Conservation (phyloP, 2,113 vertebrate genomes). For the Neolamprologus fasciatus region DNA sequence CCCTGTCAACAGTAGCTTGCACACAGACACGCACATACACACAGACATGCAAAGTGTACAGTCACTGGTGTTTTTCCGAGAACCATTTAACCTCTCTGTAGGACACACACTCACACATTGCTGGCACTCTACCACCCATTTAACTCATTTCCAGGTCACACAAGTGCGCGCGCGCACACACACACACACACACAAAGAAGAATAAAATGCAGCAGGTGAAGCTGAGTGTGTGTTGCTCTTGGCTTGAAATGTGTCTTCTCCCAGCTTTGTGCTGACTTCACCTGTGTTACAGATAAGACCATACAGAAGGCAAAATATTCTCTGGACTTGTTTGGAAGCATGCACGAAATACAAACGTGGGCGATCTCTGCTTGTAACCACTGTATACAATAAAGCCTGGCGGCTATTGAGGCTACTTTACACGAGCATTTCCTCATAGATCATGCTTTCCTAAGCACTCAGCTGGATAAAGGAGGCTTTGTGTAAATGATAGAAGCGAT, state of each 20-base stretch:
- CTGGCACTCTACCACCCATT: constrained; percentile 30
- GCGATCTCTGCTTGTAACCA: background rate
- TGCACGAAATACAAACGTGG: constrained; percentile 21
- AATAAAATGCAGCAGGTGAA: background rate
- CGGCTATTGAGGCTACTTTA: background rate
- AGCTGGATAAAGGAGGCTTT: background rate
- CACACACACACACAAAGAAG: background rate
- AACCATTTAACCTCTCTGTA: constrained; percentile 50
- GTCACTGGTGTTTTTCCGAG: background rate
- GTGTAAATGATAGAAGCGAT: constrained; percentile 4
- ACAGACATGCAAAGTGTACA: background rate
- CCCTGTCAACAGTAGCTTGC: constrained; percentile 58
- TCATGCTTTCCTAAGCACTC: background rate
- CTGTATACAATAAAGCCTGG: background rate
- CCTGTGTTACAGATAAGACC: constrained; percentile 28
- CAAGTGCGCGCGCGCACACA: background rate
- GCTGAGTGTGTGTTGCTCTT: background rate
- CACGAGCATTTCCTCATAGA: background rate
- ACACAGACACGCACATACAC: background rate
- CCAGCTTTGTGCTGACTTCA: background rate
- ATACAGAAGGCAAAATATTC: constrained; percentile 19
- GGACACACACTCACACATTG: constrained; percentile 20
- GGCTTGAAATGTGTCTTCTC: background rate
- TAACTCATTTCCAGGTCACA: constrained; percentile 9
- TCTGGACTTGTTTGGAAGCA: constrained; percentile 1